These are phyloP conservation scores for Leucozona laternaria DNA, from an alignment of 2,888 invertebrate species.

Conservation along the genomic window DNA sequence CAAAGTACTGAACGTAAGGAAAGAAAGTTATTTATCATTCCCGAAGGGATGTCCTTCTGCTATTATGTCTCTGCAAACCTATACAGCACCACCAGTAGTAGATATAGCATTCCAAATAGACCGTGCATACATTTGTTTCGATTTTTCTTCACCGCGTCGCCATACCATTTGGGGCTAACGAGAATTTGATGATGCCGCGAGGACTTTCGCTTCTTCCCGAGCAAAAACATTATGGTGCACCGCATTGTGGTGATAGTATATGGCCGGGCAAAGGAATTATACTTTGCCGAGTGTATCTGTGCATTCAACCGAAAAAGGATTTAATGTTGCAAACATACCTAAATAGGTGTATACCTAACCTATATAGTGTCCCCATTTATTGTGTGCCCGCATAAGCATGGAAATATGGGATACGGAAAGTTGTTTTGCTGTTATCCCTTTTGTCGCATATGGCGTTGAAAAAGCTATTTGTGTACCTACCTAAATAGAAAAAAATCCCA, in stretches of 20 bases:
- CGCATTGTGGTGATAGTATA: slow-evolving; percentile 63
- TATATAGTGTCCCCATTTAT: slow-evolving; percentile 49
- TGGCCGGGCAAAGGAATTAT: slow-evolving; percentile 60
- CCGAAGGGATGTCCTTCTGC: slow-evolving; percentile 64
- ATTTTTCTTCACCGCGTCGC: slow-evolving; percentile 54
- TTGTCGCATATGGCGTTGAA: slow-evolving; percentile 61
- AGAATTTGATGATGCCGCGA: slow-evolving; percentile 80
- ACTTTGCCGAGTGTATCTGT: slow-evolving; percentile 62
- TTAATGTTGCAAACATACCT: slow-evolving; percentile 50
- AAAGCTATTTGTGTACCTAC: slow-evolving; percentile 11
- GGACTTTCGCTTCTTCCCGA: slow-evolving; percentile 68
- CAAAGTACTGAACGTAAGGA: slow-evolving; percentile 46
- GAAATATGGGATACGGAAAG: slow-evolving; percentile 48
- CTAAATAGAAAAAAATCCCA: background rate
- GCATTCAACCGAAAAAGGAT: slow-evolving; percentile 70
- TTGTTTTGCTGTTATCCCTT: slow-evolving; percentile 56
- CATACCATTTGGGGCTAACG: slow-evolving; percentile 78
- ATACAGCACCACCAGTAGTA: too few relatives aligned
- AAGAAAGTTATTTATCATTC: slow-evolving; percentile 74
- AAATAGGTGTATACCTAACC: background rate
- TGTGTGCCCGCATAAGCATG: slow-evolving; percentile 26
- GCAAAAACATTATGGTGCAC: slow-evolving; percentile 60
- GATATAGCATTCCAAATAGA: slow-evolving; percentile 39
- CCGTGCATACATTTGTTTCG: slow-evolving; percentile 73
- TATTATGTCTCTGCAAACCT: background rate